Evolutionary conservation across 2,888 invertebrate genomes (phyloP).

Genomic region (Dicyrtomina minuta): DNA sequence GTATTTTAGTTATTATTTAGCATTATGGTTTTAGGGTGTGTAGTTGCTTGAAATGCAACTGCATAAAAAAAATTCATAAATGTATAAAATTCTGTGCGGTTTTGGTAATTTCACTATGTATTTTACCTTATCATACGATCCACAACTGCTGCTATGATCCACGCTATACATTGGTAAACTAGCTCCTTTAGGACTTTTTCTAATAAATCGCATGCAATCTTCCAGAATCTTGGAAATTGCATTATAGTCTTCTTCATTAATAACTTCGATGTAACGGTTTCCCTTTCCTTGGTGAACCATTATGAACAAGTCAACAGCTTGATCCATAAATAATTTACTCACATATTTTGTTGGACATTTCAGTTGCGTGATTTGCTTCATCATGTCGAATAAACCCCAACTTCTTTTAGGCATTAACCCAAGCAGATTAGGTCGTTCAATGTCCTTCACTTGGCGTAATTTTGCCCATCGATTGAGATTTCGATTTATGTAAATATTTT

Average conservation of each 20-base stretch:
- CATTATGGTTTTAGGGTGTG: not conserved
- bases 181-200: conserved; percentile 15
- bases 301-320: conserved; percentile 54
- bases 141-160: conserved; percentile 21
- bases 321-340: conserved; percentile 38
- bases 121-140: conserved; percentile 27
- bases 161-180: conserved; percentile 18
- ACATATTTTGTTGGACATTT: conserved; percentile 35
- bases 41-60: no score
- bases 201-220: conserved; percentile 25
- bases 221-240: conserved; percentile 40
- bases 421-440: conserved; percentile 25
- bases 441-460: conserved; percentile 36
- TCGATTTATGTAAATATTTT: conserved; percentile 39
- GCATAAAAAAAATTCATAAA: no score
- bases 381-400: conserved; percentile 35
- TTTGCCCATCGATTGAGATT: conserved; percentile 40
- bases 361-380: conserved; percentile 36
- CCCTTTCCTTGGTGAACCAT: conserved; percentile 42
- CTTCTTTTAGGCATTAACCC: conserved; percentile 36
- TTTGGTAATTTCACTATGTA: not conserved
- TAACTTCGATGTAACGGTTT: conserved; percentile 35
- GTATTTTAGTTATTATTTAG: not conserved
- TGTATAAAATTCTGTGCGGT: no score
- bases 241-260: conserved; percentile 35